Percentiles rank a stretch among this genome's conserved stretches.
Evolutionary conservation across 2,113 vertebrate species (phyloP).

Genomic region (Lynx canadensis): DNA sequence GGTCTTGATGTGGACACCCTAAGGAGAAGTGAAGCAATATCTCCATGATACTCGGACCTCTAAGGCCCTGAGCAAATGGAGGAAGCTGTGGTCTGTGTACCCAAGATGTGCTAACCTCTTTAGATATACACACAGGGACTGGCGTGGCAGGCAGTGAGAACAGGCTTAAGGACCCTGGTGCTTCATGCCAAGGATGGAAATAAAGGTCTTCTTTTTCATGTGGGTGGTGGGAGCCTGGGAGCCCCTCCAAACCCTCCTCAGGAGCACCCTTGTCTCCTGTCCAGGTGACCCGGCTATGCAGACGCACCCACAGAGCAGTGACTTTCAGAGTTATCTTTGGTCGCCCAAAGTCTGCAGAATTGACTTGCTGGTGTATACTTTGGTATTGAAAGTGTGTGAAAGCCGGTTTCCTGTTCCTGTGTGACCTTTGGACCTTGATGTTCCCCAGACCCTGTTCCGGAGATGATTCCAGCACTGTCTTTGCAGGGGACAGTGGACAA

Average conservation of each 20-base stretch:
- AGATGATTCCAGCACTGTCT: not conserved
- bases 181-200: not conserved
- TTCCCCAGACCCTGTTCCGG: not conserved
- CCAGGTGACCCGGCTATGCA: not conserved
- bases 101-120: slow-evolving; percentile 77
- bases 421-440: not conserved
- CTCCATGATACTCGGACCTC: slow-evolving; percentile 47
- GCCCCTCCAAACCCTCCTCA: not conserved
- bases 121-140: slow-evolving; percentile 51
- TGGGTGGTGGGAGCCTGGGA: not conserved
- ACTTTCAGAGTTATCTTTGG: not conserved
- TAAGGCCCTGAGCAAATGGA: slow-evolving; percentile 66
- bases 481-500: not conserved
- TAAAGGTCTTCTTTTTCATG: not conserved
- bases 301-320: not conserved
- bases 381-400: not conserved
- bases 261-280: not conserved
- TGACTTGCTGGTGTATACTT: not conserved
- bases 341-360: not conserved
- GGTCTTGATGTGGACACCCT: slow-evolving; percentile 63
- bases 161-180: not conserved
- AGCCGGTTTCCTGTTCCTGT: slow-evolving; percentile 33
- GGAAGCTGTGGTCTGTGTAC: slow-evolving; percentile 80
- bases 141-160: not conserved
- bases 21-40: slow-evolving; percentile 74